Evolutionary conservation across 2,113 vertebrate genomes (phyloP).

Genomic region (Alouatta palliata): DNA sequence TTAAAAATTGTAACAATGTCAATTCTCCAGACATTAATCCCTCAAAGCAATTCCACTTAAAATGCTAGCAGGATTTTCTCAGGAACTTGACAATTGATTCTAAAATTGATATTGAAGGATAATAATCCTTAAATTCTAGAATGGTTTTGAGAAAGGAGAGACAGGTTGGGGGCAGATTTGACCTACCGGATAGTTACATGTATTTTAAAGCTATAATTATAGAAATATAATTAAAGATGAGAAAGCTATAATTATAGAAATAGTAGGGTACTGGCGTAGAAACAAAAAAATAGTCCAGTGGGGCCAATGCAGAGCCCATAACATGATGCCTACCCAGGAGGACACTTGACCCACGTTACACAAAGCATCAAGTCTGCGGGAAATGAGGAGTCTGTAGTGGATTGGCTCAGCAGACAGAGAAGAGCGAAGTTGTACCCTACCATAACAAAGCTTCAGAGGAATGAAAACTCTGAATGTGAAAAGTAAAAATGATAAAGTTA

Average conservation of each 20-base stretch:
- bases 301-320: not conserved
- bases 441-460: not conserved
- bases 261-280: not conserved
- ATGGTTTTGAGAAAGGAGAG: not conserved
- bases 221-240: no score
- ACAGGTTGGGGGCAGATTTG: not conserved
- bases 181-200: not conserved
- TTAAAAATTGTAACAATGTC: not conserved
- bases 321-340: not conserved
- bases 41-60: not conserved
- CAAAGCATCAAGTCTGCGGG: not conserved
- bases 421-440: not conserved
- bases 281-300: not conserved
- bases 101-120: not conserved
- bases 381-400: not conserved
- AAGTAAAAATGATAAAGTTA: not conserved
- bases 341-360: not conserved
- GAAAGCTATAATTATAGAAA: not conserved
- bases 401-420: not conserved
- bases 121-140: not conserved
- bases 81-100: not conserved
- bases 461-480: not conserved
- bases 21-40: not conserved
- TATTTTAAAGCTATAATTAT: not conserved
- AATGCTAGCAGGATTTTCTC: not conserved